Percentiles rank a stretch among this genome's conserved stretches.
phyloP scores from a whole-genome alignment of 2,113 vertebrate genomes.

The Kryptolebias marmoratus region DNA sequence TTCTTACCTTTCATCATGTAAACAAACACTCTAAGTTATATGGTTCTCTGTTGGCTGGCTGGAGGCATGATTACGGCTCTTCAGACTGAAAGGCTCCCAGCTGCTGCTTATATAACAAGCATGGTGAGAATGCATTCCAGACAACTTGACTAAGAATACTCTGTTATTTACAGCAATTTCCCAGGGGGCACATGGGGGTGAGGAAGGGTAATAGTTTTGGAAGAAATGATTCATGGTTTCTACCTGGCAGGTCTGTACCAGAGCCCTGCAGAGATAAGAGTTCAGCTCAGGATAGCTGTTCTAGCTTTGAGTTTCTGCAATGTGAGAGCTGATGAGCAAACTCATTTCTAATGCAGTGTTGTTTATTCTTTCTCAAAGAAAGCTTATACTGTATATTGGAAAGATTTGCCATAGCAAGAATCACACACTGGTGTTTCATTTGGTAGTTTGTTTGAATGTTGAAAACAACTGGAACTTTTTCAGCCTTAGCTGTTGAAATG shows the following conservation, averaged over 20 bases:
- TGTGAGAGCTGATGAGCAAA: conserved; percentile 22
- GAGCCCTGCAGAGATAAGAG: conserved; percentile 32
- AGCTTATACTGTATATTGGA: neutral
- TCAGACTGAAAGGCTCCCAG: conserved; percentile 54
- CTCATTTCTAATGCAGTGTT: conserved; percentile 14
- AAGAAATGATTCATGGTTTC: conserved; percentile 54
- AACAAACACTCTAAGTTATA: conserved; percentile 57
- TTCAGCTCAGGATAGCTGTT: conserved; percentile 16
- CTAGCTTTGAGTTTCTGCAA: conserved; percentile 16
- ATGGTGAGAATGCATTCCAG: conserved; percentile 53
- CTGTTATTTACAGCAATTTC: conserved; percentile 65
- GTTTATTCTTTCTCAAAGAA: conserved; percentile 2
- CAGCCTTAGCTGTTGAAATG: neutral
- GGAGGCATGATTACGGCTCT: conserved; percentile 55
- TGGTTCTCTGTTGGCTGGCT: conserved; percentile 40
- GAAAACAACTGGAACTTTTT: neutral
- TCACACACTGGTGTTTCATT: neutral
- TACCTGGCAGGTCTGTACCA: conserved; percentile 43
- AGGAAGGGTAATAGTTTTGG: conserved; percentile 62
- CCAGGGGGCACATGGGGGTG: conserved; percentile 22
- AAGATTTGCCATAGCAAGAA: neutral
- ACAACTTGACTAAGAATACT: conserved; percentile 62
- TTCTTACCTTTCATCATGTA: conserved; percentile 45
- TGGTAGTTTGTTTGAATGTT: neutral
- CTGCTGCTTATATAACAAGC: conserved; percentile 55